A percentile compares a stretch with the other conserved stretches of the same genome.
These are phyloP conservation scores for Mycetomoellerius zeteki DNA, from an alignment of 1,140 invertebrate species.

Conservation along the genomic window DNA sequence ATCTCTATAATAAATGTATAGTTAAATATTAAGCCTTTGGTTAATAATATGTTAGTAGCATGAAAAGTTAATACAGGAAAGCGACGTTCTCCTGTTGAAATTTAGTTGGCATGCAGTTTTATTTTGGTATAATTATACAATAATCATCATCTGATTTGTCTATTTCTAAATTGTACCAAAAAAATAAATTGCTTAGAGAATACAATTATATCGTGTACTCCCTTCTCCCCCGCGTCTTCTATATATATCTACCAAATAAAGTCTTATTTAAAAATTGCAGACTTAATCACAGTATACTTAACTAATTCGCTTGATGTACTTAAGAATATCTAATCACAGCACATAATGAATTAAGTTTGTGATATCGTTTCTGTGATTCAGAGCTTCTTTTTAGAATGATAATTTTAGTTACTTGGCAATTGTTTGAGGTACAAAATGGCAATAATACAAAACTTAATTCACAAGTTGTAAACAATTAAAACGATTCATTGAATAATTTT, in stretches of 20 bases:
- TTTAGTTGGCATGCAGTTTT: slow-evolving; percentile 34
- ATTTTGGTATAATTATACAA: slow-evolving; percentile 41
- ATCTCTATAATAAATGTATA: slow-evolving; percentile 41
- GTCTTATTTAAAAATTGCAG: slow-evolving; percentile 65
- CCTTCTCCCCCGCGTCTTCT: neutral
- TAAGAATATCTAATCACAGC: slow-evolving; percentile 76
- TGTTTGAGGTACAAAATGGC: slow-evolving; percentile 32
- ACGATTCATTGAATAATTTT: slow-evolving; percentile 30
- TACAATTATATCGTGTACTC: slow-evolving; percentile 40
- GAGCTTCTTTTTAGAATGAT: slow-evolving; percentile 47
- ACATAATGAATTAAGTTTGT: slow-evolving; percentile 73
- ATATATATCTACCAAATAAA: slow-evolving; percentile 66
- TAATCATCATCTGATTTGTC: slow-evolving; percentile 24
- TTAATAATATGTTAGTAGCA: slow-evolving; percentile 35
- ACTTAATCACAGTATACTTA: slow-evolving; percentile 72
- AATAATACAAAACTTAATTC: slow-evolving; percentile 60
- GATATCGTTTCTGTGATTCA: slow-evolving; percentile 55
- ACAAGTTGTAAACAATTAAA: slow-evolving; percentile 33
- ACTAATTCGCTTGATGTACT: slow-evolving; percentile 68
- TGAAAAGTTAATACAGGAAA: slow-evolving; percentile 47
- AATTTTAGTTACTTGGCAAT: slow-evolving; percentile 54
- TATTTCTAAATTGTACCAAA: slow-evolving; percentile 33
- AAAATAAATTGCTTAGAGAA: neutral
- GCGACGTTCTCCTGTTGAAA: slow-evolving; percentile 28
- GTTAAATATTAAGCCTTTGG: slow-evolving; percentile 42